Percentiles rank a stretch among this genome's conserved stretches.
Conservation (phyloP, 2,113 vertebrate genomes). For the Phasianus colchicus region DNA sequence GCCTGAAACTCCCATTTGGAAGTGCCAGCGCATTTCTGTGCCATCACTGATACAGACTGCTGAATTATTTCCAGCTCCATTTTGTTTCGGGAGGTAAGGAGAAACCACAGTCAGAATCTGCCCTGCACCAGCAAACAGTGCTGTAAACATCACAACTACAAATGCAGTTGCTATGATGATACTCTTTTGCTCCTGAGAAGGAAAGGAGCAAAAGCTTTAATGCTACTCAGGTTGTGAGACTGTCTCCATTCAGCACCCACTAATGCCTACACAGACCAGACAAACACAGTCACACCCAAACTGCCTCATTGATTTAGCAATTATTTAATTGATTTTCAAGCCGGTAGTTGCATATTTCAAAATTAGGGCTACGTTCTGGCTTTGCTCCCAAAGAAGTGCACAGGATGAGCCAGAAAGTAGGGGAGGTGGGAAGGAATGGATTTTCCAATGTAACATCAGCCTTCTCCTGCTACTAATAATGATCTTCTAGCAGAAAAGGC, state of each 20-base stretch:
- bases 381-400: not conserved
- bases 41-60: not conserved
- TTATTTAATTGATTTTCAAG: not conserved
- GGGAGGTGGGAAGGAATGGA: not conserved
- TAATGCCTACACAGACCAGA: not conserved
- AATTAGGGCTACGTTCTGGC: not conserved
- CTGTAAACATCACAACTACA: not conserved
- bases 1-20: constrained; percentile 3
- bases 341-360: not conserved
- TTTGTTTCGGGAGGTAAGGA: constrained; percentile 10
- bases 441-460: not conserved
- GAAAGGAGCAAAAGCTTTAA: not conserved
- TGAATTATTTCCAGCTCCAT: constrained; percentile 23
- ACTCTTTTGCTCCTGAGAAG: not conserved
- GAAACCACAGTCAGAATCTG: not conserved
- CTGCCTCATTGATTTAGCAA: not conserved
- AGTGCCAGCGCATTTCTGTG: not conserved
- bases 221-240: not conserved
- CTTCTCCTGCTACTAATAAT: fast-evolving
- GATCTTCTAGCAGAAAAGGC: not conserved
- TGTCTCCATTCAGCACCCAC: not conserved
- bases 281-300: too few relatives aligned
- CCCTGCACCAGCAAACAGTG: not conserved
- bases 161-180: not conserved
- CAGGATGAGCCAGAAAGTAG: not conserved